Evolutionary conservation across 53 echinoderm and acorn worm genomes (phyloP), one percentile per base, ranked within the genome.

Genomic region (Mesocentrotus franciscanus): DNA sequence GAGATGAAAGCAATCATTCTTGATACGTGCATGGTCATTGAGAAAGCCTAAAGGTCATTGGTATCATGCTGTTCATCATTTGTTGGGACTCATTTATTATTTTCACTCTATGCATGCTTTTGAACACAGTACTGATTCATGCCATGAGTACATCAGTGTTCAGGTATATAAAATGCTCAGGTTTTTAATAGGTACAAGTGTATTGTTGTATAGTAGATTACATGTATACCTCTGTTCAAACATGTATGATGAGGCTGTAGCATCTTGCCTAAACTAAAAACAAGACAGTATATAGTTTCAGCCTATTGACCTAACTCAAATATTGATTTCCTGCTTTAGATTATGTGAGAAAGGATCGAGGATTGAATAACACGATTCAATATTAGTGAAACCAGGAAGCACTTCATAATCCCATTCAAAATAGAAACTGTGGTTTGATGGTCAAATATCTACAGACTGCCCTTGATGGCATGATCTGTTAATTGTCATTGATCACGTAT

Each of bases 331-430:
- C 14, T 62, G 62, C 18, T 62, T 62, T 62, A 62, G 18, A 62
- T 71, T n/a, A 71, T 71, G 71, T 9, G 16, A 20, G 20, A 6
- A 18, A 1, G 81, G 8, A 39, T 15, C 11, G 18, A 13, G 81
- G 26, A 87, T 57, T 87, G 57, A 3, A 87, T 57, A 58, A 87
- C 87, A 56, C 18, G 58, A 27, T 87, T n/a, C 17, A 35, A 26
- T 87, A 87, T 57, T 4, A n/a, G n/a, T 87, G 87, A 87, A 87
- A 58, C 87, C 59, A 87, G 87, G 87, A 87, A 87, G 87, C 56
- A 57, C 57, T n/a, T 87, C 4, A 56, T 26, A 57, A 26, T 87
- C 0, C 58, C 15, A 87, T 56, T 58, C 87, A 29, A 57, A 15
- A 92, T 68, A 36, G 58, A 81, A 81, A 42, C 36, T 81, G 35